Conservation (phyloP, 2,797 vertebrate genomes). For the Acipenser ruthenus region DNA sequence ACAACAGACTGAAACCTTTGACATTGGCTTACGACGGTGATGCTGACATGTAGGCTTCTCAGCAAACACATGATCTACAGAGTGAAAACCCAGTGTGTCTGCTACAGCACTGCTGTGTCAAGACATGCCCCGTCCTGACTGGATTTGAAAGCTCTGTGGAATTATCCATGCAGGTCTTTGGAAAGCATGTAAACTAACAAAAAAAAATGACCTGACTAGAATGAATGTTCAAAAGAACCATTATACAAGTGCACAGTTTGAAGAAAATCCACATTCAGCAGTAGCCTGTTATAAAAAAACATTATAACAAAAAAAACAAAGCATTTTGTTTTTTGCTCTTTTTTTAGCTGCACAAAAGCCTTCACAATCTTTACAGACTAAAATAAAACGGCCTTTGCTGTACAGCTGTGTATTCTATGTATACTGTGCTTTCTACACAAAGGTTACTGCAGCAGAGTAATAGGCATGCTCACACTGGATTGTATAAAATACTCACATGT, state of each 20-base stretch:
- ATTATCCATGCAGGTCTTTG: neutral
- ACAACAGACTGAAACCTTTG: constrained; percentile 94
- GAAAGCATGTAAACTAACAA: constrained; percentile 2
- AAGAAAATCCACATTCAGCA: constrained; percentile 30
- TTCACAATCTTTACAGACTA: constrained; percentile 37
- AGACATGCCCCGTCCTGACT: neutral
- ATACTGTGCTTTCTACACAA: constrained; percentile 24
- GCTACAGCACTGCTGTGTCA: neutral
- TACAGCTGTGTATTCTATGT: constrained; percentile 32
- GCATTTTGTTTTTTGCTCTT: constrained; percentile 12
- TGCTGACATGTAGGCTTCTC: constrained; percentile 79
- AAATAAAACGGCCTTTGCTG: constrained; percentile 45
- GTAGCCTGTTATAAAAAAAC: constrained; percentile 27
- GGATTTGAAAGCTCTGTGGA: neutral
- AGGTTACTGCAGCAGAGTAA: constrained; percentile 14
- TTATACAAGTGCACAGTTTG: constrained; percentile 25
- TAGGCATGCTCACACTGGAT: neutral
- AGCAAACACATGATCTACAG: constrained; percentile 7
- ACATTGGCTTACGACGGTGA: constrained; percentile 96
- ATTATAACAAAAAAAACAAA: no score
- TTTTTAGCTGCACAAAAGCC: constrained; percentile 40
- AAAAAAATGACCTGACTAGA: neutral
- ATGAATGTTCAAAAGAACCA: constrained; percentile 16
- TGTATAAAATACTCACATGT: constrained; percentile 36
- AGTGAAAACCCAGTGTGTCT: neutral